phyloP scores from a whole-genome alignment of 53 echinoderm and acorn worm genomes.

The Arbacia lixula region DNA sequence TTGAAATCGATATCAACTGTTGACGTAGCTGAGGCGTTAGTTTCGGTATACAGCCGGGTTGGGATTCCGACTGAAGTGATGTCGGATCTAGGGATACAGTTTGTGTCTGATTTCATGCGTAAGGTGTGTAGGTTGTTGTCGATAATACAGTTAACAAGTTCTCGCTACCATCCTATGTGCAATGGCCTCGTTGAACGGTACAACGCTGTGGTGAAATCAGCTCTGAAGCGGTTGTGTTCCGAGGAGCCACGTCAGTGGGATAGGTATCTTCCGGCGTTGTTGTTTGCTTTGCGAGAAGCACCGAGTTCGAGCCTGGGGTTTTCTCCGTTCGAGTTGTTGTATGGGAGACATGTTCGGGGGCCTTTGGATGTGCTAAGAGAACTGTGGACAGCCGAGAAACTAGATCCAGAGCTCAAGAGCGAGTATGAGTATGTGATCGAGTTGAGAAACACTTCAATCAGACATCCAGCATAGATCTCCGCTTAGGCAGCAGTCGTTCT shows the following conservation, averaged over 20 bases:
- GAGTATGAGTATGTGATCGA: constrained; percentile 36
- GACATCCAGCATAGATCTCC: too few species aligned
- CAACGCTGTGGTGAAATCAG: constrained; percentile 72
- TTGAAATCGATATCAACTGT: constrained; percentile 61
- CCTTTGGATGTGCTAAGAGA: constrained; percentile 30
- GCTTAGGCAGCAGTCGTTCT: too few species aligned
- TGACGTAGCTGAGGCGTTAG: constrained; percentile 55
- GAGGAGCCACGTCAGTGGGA: constrained; percentile 75
- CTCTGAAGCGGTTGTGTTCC: constrained; percentile 62
- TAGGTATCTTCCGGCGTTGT: constrained; percentile 61
- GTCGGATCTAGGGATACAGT: constrained; percentile 62
- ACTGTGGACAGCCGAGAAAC: constrained; percentile 37
- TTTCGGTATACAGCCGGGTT: constrained; percentile 56
- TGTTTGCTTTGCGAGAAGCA: constrained; percentile 77
- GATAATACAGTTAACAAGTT: constrained; percentile 62
- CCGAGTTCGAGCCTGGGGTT: constrained; percentile 68
- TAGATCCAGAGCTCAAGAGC: constrained; percentile 20
- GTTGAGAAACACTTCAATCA: constrained; percentile 18
- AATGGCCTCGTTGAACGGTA: constrained; percentile 72
- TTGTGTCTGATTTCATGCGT: constrained; percentile 59
- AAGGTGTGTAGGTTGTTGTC: constrained; percentile 65
- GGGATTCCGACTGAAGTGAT: constrained; percentile 54
- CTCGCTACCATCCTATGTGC: constrained; percentile 79
- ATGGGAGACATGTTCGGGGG: constrained; percentile 57
- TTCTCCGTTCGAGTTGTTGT: constrained; percentile 75